Base-by-base conservation (phyloP, 2,888 invertebrate genomes). In the Glomeris marginata region DNA sequence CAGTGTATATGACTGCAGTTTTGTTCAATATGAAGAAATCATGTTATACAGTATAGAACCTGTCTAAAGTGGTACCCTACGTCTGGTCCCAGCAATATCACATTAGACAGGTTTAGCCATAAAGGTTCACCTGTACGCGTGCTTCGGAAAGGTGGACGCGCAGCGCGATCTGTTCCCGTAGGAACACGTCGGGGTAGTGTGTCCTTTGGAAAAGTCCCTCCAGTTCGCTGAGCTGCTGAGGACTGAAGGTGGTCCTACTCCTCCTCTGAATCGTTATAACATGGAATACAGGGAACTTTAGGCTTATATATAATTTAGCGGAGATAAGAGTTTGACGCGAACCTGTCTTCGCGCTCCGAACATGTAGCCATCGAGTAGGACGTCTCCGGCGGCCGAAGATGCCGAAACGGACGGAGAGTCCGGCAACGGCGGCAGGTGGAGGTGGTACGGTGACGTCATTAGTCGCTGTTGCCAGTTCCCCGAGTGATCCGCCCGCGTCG, bases 131-230 rank as follows among this genome's bases (percentile, higher is more conserved):
- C 77, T 92, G 91, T 40, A 92, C 90, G 64, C 91, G 76, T 43
- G 91, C 91, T 70, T 92, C 92, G 1, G 90, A 87, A 6, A 92
- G 73, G 64, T 83, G 87, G 60, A 91, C 91, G 64, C 88, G 75
- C 52, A 88, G 69, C 0, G 92, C 92, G 8, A 91, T 86, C 69
- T 91, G 90, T 66, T 92, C 92, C 59, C 91, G 76, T 50, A 85
- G 69, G 61, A 77, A 78, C 20, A 91, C 91, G 63, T 91, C 91
- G 5, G 91, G 92, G 66, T 92, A 92, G 63, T 91, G 91, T 1
- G 91, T 92, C 69, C 88, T 87, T 67, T 88, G 87, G 68, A 92
- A 92, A 20, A 92, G 74, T 0, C 86, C 81, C 66, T 92, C 92
- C 61, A 92, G 68, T 63, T 91, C 88, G 63, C 86, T 84, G 44